phyloP scores from a whole-genome alignment of 2,888 invertebrate species.

The Phanerotoma sp. region DNA sequence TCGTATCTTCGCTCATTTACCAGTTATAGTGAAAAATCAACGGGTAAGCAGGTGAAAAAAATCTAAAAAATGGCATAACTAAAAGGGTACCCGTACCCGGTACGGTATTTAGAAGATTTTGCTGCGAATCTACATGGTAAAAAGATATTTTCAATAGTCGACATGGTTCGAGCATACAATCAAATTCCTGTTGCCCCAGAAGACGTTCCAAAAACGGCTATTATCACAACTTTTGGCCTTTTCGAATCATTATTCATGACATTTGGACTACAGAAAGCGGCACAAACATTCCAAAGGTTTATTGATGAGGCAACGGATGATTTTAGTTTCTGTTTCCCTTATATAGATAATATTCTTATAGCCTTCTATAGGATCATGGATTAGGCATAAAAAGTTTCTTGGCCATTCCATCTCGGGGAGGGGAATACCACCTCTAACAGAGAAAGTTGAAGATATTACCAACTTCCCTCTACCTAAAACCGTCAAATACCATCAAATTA shows the following conservation, averaged over 20 bases:
- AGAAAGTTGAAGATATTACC: background rate
- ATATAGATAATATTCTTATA: background rate
- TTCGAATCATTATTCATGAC: conserved; percentile 41
- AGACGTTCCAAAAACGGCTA: conserved; percentile 27
- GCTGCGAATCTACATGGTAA: too few species aligned
- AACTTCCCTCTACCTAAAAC: background rate
- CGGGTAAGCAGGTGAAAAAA: too few species aligned
- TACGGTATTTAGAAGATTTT: too few species aligned
- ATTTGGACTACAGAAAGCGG: too few species aligned
- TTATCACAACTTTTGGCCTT: conserved; percentile 35
- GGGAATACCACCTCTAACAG: background rate
- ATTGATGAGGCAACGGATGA: conserved; percentile 44
- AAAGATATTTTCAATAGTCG: too few species aligned
- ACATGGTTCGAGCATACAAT: too few species aligned
- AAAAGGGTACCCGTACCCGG: too few species aligned
- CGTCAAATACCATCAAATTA: background rate
- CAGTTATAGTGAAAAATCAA: too few species aligned
- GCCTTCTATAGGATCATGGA: background rate
- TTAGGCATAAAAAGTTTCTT: background rate
- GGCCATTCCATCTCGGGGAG: background rate
- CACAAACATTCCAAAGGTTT: conserved; percentile 43
- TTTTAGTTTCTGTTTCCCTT: conserved; percentile 38
- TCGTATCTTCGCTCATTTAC: too few species aligned
- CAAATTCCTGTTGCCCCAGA: too few species aligned
- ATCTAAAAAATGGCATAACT: too few species aligned